Evolutionary conservation across 2,113 vertebrate genomes (phyloP), one percentile per base, ranked within the genome.

Genomic region (Elgaria multicarinata): DNA sequence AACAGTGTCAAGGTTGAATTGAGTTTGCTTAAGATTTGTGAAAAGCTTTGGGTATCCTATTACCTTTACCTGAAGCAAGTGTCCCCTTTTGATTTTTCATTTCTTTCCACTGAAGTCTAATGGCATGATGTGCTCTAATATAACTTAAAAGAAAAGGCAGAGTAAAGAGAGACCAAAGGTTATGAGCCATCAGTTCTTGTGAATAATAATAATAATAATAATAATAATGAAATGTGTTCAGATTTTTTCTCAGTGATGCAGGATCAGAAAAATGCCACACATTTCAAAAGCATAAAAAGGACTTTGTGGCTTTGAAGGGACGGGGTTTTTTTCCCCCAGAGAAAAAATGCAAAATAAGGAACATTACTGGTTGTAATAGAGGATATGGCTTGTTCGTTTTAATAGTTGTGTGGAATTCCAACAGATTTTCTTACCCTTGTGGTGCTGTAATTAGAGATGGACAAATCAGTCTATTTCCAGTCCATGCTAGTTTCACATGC

Each of bases 141-240:
- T 53, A 79, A 67, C 75, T 67, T 87, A 79, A 87, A 87, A 87
- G 86, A 87, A 67, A 36, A 87, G 42, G 31, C 75, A 79, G 75
- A 87, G 58, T 79, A 87, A 79, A 87, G 75, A 78, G 22, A 64
- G 72, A 62, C 53, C 62, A 67, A 87, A 79, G 86, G 86, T 79
- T 67, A 79, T 24, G 42, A 50, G 44, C 58, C 86, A 78, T 50
- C 9, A 69, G 62, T 79, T 77, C 76, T 67, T 87, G 58, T 67
- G 62, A 42, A 16, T 44, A 78, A 87, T 78, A 87, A 66, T 86
- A 2, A 55, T 83, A 42, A 78, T 66, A 46, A 64, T 46, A 82
- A 50, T 50, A 88, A 77, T 76, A 8, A 86, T 22, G 58, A 62
- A 89, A 72, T 80, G 24, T 42, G 3, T 0, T 85, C 3, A 36